Conservation (phyloP, 2,888 invertebrate genomes). For the Toxonevra muliebris region DNA sequence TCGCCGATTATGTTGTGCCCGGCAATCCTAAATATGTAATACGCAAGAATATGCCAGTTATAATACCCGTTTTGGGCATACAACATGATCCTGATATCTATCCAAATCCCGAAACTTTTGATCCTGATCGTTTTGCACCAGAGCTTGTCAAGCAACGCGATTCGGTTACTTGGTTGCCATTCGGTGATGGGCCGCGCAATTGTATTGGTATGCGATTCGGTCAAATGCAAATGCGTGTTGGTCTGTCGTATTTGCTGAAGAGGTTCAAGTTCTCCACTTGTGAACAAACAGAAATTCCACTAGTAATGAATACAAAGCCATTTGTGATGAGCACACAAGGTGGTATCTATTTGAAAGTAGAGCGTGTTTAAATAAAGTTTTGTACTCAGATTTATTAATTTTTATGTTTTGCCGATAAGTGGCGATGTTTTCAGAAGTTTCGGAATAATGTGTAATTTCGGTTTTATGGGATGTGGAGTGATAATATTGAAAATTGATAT, state of each 20-base stretch:
- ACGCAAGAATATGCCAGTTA: constrained; percentile 45
- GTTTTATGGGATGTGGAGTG: no score
- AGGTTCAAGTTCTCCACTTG: constrained; percentile 29
- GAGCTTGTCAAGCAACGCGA: constrained; percentile 65
- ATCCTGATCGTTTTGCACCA: constrained; percentile 69
- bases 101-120: constrained; percentile 69
- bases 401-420: no score
- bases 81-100: constrained; percentile 69
- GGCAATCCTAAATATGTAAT: constrained; percentile 45
- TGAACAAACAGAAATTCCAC: constrained; percentile 38
- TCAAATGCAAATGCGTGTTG: constrained; percentile 40
- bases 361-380: constrained; percentile 23
- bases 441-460: no score
- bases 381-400: no score
- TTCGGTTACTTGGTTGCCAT: constrained; percentile 53
- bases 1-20: constrained; percentile 39
- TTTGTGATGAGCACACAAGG: constrained; percentile 35
- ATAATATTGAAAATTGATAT: no score
- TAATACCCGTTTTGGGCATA: constrained; percentile 67
- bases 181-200: constrained; percentile 59
- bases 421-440: no score
- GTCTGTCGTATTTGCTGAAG: constrained; percentile 30
- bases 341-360: constrained; percentile 39
- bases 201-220: constrained; percentile 55
- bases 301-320: constrained; percentile 29